Evolutionary conservation across 2,888 invertebrate species (phyloP).

Genomic region (Strigamia crassipes): DNA sequence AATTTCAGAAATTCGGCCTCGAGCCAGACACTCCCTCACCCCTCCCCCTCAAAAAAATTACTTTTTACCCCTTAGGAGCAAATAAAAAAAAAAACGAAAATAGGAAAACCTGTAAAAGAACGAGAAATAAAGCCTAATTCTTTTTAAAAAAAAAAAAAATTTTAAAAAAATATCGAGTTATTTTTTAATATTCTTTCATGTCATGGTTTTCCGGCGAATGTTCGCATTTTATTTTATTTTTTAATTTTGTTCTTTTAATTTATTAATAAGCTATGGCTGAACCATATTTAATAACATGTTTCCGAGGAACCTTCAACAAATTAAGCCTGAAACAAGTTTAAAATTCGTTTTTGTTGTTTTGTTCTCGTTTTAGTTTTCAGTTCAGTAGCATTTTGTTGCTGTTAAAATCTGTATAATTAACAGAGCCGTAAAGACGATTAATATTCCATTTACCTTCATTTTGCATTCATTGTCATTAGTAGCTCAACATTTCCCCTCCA

Average conservation of each 20-base stretch:
- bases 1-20: neutral
- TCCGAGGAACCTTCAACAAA: no score
- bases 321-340: no score
- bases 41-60: neutral
- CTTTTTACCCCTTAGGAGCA: neutral
- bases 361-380: neutral
- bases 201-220: neutral
- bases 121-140: no score
- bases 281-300: no score
- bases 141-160: neutral
- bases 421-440: neutral
- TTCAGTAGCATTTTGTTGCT: neutral
- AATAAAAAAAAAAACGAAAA: neutral
- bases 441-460: conserved; percentile 8
- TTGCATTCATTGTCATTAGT: neutral
- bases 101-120: neutral
- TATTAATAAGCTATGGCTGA: neutral
- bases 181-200: neutral
- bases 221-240: neutral
- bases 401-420: neutral
- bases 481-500: conserved; percentile 11
- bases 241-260: neutral
- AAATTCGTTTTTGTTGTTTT: no score
- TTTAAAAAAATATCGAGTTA: neutral
- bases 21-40: neutral